phyloP scores from a whole-genome alignment of 2,888 invertebrate species.

The Cephus rjabovi region DNA sequence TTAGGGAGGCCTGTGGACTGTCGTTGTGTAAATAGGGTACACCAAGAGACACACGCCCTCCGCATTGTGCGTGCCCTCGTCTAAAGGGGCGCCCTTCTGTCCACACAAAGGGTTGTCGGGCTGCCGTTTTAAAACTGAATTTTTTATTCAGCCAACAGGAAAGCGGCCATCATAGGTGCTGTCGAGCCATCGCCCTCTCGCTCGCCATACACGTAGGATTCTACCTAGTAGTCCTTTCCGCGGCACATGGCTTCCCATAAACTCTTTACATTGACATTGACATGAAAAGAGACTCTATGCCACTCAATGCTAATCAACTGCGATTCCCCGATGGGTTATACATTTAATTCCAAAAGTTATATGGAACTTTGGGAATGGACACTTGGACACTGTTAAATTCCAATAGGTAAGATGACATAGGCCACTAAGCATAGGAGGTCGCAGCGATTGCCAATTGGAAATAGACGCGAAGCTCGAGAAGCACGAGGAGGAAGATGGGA shows the following conservation, averaged over 20 bases:
- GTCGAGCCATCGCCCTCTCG: slow-evolving; percentile 13
- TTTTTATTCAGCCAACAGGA: slow-evolving; percentile 60
- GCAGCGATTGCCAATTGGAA: neutral
- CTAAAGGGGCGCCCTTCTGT: slow-evolving; percentile 12
- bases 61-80: slow-evolving; percentile 56
- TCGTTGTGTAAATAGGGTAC: slow-evolving; percentile 65
- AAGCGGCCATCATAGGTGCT: slow-evolving; percentile 60
- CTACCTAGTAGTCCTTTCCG: slow-evolving; percentile 13
- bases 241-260: slow-evolving; percentile 32
- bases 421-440: neutral
- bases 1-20: slow-evolving; percentile 32
- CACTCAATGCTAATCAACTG: slow-evolving; percentile 41
- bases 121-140: slow-evolving; percentile 47
- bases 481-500: slow-evolving; percentile 23
- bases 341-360: neutral
- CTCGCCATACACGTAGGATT: neutral
- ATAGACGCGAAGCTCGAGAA: neutral
- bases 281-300: slow-evolving; percentile 38
- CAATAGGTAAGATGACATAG: neutral
- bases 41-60: slow-evolving; percentile 65
- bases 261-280: slow-evolving; percentile 32
- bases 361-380: neutral
- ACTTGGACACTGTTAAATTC: neutral
- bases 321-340: slow-evolving; percentile 21
- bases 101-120: slow-evolving; percentile 13